Evolutionary conservation across 2,888 invertebrate species (phyloP).

Genomic region (Aphelenchoides bicaudatus): DNA sequence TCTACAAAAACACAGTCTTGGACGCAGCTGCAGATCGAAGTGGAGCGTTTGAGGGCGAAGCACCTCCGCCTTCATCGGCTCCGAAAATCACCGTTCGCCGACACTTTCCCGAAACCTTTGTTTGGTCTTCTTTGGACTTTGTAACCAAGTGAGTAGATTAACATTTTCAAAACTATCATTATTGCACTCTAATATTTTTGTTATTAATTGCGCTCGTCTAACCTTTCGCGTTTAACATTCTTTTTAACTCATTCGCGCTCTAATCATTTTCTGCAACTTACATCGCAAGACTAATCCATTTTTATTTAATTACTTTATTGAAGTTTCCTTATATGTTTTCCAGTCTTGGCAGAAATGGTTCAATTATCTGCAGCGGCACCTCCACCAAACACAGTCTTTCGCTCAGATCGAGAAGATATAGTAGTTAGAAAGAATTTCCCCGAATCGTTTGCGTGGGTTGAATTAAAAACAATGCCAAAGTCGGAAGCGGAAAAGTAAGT

Average conservation of each 20-base stretch:
- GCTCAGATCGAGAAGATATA: neutral
- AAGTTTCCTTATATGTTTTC: neutral
- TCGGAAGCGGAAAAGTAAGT: constrained; percentile 18
- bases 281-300: no score
- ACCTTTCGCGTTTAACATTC: constrained; percentile 1
- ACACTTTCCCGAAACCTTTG: constrained; percentile 35
- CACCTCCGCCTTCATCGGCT: neutral
- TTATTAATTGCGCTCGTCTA: neutral
- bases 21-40: neutral
- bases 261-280: neutral
- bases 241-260: neutral
- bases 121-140: constrained; percentile 25
- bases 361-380: constrained; percentile 8
- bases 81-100: constrained; percentile 20
- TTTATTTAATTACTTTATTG: neutral
- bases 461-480: constrained; percentile 1
- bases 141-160: constrained; percentile 22
- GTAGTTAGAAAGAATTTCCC: constrained; percentile 47
- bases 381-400: neutral
- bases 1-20: neutral
- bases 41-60: neutral
- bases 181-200: neutral
- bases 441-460: constrained; percentile 55
- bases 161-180: constrained; percentile 2
- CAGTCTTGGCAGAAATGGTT: constrained; percentile 11